These are phyloP conservation scores for Musca vetustissima DNA, from an alignment of 1,140 invertebrate genomes.

Conservation along the genomic window DNA sequence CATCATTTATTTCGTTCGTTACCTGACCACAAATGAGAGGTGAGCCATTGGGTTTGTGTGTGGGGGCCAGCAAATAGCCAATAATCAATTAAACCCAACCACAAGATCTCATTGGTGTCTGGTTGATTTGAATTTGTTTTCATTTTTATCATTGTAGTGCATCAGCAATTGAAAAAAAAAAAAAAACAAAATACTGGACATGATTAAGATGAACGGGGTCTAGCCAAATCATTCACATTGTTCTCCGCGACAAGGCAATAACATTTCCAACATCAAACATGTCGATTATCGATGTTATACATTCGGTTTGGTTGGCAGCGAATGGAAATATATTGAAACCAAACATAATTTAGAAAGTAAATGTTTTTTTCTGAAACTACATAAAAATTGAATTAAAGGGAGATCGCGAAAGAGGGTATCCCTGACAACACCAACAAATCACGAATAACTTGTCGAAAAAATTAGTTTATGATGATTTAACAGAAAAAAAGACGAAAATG, in stretches of 20 bases:
- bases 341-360: slow-evolving; percentile 14
- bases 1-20: not conserved
- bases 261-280: no score
- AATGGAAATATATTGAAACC: not conserved
- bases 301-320: not conserved
- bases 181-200: no score
- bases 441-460: slow-evolving; percentile 16
- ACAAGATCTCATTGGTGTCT: not conserved
- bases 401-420: not conserved
- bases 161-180: not conserved
- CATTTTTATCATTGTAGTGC: not conserved
- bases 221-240: no score
- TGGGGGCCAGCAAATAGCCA: not conserved
- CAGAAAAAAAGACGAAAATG: not conserved
- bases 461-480: slow-evolving; percentile 15
- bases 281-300: no score
- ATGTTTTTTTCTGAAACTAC: not conserved
- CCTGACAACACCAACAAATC: not conserved
- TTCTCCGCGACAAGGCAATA: no score
- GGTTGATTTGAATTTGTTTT: not conserved
- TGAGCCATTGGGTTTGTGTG: no score
- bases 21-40: not conserved
- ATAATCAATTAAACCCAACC: slow-evolving; percentile 1
- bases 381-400: not conserved
- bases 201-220: not conserved